Percentiles rank a stretch among this genome's conserved stretches.
Evolutionary conservation across 2,113 vertebrate genomes (phyloP).

Genomic region (Strix uralensis): DNA sequence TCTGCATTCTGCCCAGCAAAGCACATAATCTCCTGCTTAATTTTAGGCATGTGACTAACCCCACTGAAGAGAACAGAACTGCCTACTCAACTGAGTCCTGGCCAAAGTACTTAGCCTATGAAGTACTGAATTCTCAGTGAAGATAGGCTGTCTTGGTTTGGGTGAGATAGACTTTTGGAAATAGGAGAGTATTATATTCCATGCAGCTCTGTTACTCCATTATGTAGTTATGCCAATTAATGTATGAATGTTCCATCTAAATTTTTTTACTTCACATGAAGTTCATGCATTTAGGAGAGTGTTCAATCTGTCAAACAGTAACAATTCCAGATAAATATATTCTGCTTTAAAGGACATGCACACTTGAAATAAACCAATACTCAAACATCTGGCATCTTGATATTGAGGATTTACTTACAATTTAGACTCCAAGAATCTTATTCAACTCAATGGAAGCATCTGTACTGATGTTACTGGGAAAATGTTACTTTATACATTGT

Average conservation of each 20-base stretch:
- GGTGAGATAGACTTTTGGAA: neutral
- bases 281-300: neutral
- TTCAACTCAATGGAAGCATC: neutral
- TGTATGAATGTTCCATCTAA: neutral
- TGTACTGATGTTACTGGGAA: neutral
- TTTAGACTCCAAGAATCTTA: neutral
- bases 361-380: neutral
- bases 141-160: conserved; percentile 12
- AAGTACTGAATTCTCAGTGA: neutral
- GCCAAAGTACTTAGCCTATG: neutral
- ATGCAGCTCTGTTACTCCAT: neutral
- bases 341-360: neutral
- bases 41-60: neutral
- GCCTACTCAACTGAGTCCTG: neutral
- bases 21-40: neutral
- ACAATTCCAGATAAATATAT: neutral
- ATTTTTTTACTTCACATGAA: neutral
- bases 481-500: neutral
- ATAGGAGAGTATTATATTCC: neutral
- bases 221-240: conserved; percentile 12
- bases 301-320: neutral
- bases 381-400: neutral
- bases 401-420: neutral
- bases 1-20: neutral
- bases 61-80: neutral